A percentile compares a stretch with the other conserved stretches of the same genome.
Conservation (phyloP, 2,113 vertebrate genomes). For the Osmerus eperlanus region DNA sequence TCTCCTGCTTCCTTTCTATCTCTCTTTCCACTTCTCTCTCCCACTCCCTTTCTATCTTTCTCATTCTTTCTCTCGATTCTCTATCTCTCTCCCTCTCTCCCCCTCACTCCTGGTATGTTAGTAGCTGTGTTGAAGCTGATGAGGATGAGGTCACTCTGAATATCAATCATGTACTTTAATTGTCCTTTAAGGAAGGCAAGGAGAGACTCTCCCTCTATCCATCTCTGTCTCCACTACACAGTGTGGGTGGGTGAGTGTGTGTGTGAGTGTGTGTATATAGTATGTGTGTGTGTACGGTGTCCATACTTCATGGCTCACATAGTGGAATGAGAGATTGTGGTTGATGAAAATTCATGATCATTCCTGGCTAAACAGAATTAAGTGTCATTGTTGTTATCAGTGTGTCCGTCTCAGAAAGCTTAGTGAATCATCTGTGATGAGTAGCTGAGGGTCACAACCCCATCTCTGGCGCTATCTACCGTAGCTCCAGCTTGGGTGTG, state of each 20-base stretch:
- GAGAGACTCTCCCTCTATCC: conserved; percentile 58
- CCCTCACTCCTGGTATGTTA: conserved; percentile 20
- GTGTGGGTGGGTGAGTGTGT: conserved; percentile 18
- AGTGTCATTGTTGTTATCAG: no score
- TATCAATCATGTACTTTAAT: conserved; percentile 70
- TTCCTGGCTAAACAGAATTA: not conserved
- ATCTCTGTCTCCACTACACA: conserved; percentile 53
- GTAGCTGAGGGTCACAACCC: no score
- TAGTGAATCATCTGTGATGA: no score
- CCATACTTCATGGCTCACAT: not conserved
- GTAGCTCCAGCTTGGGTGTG: not conserved
- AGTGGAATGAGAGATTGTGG: not conserved
- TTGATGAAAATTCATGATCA: not conserved
- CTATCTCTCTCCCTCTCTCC: not conserved
- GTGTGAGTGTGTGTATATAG: conserved; percentile 31
- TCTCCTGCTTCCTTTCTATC: not conserved
- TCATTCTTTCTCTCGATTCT: not conserved
- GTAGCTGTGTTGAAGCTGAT: conserved; percentile 45
- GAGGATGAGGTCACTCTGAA: conserved; percentile 59
- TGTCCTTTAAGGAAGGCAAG: conserved; percentile 69
- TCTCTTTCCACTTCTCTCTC: conserved; percentile 23
- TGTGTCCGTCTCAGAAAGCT: no score
- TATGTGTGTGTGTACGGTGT: conserved; percentile 13
- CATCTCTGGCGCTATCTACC: no score
- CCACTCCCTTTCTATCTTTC: not conserved